Conservation (phyloP, 2,113 vertebrate species). For the Mirza zaza region DNA sequence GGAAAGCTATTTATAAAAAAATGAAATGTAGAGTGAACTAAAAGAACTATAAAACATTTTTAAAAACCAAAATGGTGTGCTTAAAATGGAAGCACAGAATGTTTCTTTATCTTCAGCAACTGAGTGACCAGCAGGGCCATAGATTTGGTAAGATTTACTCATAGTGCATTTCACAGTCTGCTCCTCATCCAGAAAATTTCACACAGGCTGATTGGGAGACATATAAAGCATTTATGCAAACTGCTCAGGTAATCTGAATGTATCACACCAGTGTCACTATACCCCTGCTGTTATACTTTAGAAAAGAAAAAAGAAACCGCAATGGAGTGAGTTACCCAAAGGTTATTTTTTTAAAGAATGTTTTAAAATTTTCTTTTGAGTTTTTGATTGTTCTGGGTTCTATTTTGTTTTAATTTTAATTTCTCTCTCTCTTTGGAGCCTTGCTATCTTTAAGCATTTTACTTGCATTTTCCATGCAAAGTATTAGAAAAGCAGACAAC, state of each 20-base stretch:
- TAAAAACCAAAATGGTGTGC: background rate
- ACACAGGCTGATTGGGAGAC: background rate
- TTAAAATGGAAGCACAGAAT: background rate
- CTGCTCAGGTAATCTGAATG: background rate
- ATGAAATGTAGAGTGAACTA: background rate
- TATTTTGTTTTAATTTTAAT: background rate
- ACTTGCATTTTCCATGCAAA: conserved; percentile 37
- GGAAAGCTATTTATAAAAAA: background rate
- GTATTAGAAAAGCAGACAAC: conserved; percentile 39
- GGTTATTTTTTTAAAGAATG: conserved; percentile 39
- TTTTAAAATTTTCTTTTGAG: conserved; percentile 31
- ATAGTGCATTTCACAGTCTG: background rate
- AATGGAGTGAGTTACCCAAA: conserved; percentile 19
- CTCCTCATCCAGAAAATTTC: conserved; percentile 3
- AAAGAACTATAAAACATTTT: background rate
- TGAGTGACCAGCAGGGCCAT: background rate
- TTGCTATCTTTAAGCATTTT: conserved; percentile 9
- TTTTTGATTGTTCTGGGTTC: background rate
- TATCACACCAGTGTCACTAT: background rate
- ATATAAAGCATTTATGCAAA: conserved; percentile 24
- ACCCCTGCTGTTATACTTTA: background rate
- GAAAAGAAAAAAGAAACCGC: background rate
- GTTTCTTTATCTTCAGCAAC: background rate
- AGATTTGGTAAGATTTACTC: background rate
- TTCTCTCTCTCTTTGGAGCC: background rate